These are phyloP conservation scores for Corythornis leucogaster DNA, from an alignment of 2,797 vertebrate species.

Conservation along the genomic window DNA sequence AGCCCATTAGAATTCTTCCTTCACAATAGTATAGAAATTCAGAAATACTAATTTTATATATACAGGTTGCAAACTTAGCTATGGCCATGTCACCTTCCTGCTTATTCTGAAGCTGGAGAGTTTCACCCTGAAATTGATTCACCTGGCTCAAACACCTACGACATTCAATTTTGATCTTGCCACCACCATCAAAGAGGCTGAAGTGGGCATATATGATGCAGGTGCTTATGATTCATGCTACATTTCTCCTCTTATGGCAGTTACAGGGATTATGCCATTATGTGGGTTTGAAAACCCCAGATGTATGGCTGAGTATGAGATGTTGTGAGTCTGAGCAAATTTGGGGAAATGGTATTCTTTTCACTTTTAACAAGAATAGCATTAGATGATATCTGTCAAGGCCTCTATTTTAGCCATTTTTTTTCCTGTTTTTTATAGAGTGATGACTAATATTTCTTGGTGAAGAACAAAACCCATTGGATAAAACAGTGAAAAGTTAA, in stretches of 20 bases:
- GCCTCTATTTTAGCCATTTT: constrained; percentile 18
- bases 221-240: rapidly evolving
- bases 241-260: not conserved
- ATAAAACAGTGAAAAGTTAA: constrained; percentile 37
- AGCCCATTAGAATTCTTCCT: not conserved
- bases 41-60: not conserved
- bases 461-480: constrained; percentile 5
- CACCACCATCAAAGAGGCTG: not conserved
- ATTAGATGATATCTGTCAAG: not conserved
- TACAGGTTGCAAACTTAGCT: not conserved
- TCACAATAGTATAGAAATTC: not conserved
- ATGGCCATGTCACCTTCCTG: not conserved
- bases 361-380: not conserved
- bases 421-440: not conserved
- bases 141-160: not conserved
- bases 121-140: not conserved
- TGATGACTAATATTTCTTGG: constrained; percentile 37
- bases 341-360: constrained; percentile 1
- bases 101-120: not conserved
- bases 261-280: not conserved
- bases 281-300: constrained; percentile 8
- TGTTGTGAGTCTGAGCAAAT: not conserved
- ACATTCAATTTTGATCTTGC: not conserved
- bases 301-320: constrained; percentile 37
- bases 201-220: not conserved